phyloP scores from a whole-genome alignment of 2,888 invertebrate species.

The Watsonalla binaria region DNA sequence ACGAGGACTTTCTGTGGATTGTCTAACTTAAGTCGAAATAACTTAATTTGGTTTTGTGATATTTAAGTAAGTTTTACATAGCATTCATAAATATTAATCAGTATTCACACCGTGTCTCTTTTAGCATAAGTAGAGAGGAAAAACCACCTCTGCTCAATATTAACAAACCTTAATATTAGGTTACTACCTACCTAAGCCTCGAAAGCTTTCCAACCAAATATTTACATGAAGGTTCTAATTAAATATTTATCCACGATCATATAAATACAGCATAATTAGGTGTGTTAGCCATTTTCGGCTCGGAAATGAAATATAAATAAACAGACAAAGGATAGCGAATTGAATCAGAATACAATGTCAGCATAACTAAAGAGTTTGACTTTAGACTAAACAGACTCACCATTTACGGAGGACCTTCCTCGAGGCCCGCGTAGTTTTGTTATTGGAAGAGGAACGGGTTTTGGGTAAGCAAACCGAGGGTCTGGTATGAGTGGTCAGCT shows the following conservation, averaged over 20 bases:
- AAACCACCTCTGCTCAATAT: too few relatives aligned
- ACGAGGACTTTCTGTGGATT: conserved; percentile 13
- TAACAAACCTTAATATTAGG: too few relatives aligned
- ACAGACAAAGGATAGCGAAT: conserved; percentile 47
- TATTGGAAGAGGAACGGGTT: conserved; percentile 22
- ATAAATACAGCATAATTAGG: background rate
- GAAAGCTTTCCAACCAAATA: too few relatives aligned
- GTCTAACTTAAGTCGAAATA: conserved; percentile 1
- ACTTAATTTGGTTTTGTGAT: background rate
- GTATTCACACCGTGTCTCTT: too few relatives aligned
- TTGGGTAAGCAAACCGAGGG: conserved; percentile 29
- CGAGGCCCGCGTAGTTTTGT: conserved; percentile 17
- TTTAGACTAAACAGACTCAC: conserved; percentile 44
- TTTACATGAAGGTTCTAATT: too few relatives aligned
- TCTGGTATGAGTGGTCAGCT: conserved; percentile 48
- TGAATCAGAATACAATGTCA: conserved; percentile 61
- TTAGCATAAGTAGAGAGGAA: too few relatives aligned
- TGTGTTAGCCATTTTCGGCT: conserved; percentile 6
- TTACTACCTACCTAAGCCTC: too few relatives aligned
- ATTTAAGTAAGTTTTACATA: background rate
- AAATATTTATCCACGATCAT: too few relatives aligned
- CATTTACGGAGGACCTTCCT: conserved; percentile 30
- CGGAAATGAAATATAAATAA: conserved; percentile 43
- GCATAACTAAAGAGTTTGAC: conserved; percentile 62
- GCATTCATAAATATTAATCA: too few relatives aligned